Evolutionary conservation across 2,797 vertebrate species (phyloP).

Genomic region (Kryptolebias ocellatus): DNA sequence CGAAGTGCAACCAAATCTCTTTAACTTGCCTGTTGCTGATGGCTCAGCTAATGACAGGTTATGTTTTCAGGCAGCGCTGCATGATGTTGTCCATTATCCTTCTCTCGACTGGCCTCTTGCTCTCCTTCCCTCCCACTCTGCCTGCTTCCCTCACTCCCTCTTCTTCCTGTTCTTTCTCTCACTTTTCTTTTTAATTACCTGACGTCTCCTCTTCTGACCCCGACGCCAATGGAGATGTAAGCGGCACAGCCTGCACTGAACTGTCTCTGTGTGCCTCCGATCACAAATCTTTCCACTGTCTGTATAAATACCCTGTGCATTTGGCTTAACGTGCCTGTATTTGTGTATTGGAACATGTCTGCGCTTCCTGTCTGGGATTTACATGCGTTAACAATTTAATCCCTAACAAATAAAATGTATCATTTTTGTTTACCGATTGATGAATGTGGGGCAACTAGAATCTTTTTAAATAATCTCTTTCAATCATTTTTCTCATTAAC

Average conservation of each 20-base stretch:
- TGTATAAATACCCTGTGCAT: slow-evolving; percentile 27
- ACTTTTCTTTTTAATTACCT: slow-evolving; percentile 81
- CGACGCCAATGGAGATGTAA: slow-evolving; percentile 74
- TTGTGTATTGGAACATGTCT: slow-evolving; percentile 40
- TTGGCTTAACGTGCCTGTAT: slow-evolving; percentile 35
- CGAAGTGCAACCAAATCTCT: slow-evolving; percentile 8
- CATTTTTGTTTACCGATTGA: not conserved
- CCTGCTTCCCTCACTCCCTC: slow-evolving; percentile 11
- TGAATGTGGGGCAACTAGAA: not conserved
- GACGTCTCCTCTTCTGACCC: slow-evolving; percentile 75
- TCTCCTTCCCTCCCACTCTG: slow-evolving; percentile 47
- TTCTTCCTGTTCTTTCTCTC: slow-evolving; percentile 57
- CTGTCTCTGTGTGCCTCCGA: slow-evolving; percentile 65
- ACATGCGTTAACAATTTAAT: slow-evolving; percentile 8
- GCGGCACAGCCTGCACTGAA: slow-evolving; percentile 63
- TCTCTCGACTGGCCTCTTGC: slow-evolving; percentile 61
- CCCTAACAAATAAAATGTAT: not conserved
- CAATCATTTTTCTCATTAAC: slow-evolving; percentile 7
- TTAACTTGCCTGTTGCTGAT: slow-evolving; percentile 53
- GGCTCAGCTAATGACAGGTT: slow-evolving; percentile 66
- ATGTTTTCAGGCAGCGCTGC: slow-evolving; percentile 70
- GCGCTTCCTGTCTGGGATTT: slow-evolving; percentile 30
- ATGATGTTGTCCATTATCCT: slow-evolving; percentile 68
- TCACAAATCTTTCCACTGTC: slow-evolving; percentile 63
- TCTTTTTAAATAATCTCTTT: not conserved